A percentile compares a stretch with the other conserved stretches of the same genome.
Evolutionary conservation across 2,113 vertebrate genomes (phyloP).

Genomic region (Axis porcinus): DNA sequence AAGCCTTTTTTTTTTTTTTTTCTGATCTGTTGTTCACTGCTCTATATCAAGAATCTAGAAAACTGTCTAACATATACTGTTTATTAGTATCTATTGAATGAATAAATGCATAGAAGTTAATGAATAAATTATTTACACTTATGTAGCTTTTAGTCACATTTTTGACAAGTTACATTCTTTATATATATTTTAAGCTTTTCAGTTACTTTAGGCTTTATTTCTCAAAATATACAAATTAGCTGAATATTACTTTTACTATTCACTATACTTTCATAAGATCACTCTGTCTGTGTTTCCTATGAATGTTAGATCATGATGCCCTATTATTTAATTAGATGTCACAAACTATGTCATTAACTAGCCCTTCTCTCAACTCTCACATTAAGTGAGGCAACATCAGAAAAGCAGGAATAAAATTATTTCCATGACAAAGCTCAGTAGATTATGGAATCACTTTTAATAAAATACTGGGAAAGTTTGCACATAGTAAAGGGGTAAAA

Average conservation of each 20-base stretch:
- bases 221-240: constrained; percentile 39
- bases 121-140: constrained; percentile 20
- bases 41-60: not conserved
- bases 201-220: not conserved
- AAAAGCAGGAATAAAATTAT: constrained; percentile 55
- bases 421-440: constrained; percentile 39
- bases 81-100: not conserved
- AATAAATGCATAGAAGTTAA: not conserved
- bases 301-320: constrained; percentile 48
- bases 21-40: not conserved
- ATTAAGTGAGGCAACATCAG: constrained; percentile 57
- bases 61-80: not conserved
- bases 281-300: not conserved
- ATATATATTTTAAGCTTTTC: not conserved
- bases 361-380: constrained; percentile 47
- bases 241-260: constrained; percentile 18
- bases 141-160: constrained; percentile 19
- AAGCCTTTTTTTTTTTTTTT: not conserved
- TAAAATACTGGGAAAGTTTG: constrained; percentile 19
- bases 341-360: constrained; percentile 57
- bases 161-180: constrained; percentile 17
- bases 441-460: constrained; percentile 28
- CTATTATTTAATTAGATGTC: constrained; percentile 61
- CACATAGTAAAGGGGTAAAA: constrained; percentile 15
- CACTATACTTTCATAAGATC: not conserved